Evolutionary conservation across 2,888 invertebrate species (phyloP), one percentile per base, ranked within the genome.

Genomic region (Pharmacophagus antenor): DNA sequence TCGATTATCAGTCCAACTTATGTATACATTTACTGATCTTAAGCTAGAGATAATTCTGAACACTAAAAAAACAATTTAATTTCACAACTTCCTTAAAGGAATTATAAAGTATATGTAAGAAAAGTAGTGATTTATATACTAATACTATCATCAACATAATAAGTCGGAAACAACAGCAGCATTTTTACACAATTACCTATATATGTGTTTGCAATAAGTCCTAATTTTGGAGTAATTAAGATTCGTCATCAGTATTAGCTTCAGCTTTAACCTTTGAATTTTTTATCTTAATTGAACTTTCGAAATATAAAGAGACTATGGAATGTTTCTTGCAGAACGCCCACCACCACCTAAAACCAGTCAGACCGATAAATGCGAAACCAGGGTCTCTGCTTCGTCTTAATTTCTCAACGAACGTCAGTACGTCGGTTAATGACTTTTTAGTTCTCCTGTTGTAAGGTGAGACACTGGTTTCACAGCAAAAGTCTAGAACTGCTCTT

Each of bases 331-430:
- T 95, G 84, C 95, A 95, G 72, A 95, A 95, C 0, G 95, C 95
- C 95, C 95, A 95, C 95, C 95, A 95, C 95, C 95, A 95, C 15
- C 94, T 85, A 71, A 94, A 95, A 0, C 95, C 95, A 21, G 93
- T 92, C n/a, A 94, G 85, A n/a, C 94, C 94, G 58, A 92, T 91
- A 71, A 95, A 94, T 63, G 91, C 82, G 74, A 95, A 95, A 64
- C 88, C 91, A 2, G 94, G 94, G 62, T 94, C 93, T 63, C 93
- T 86, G 41, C 56, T 68, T 44, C 73, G 86, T 68, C 92, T 86
- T 60, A 95, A 75, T 68, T 92, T 93, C 72, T 94, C 93, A n/a
- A 95, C 94, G 71, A 92, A 95, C 51, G 87, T 85, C 46, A 95
- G 75, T 15, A 95, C 92, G 51, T 93, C 92, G 60, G 86, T 84